Percentiles rank a stretch among this genome's conserved stretches.
These are phyloP conservation scores for Zaprionus camerounensis DNA, from an alignment of 1,140 invertebrate species.

Conservation along the genomic window DNA sequence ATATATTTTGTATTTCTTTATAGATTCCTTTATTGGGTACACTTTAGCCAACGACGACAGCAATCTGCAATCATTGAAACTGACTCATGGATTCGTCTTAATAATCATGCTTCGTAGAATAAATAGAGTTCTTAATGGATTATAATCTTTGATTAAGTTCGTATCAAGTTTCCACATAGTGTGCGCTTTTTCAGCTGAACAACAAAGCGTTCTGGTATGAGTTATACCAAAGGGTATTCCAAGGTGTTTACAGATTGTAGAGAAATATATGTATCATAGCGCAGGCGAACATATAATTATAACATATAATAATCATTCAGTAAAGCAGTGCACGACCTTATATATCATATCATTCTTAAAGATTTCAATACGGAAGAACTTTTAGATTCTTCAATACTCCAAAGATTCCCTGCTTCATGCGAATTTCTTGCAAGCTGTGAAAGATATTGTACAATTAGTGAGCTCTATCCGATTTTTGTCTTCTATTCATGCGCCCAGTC, in stretches of 20 bases:
- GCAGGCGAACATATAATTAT: not conserved
- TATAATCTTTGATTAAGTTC: constrained; percentile 15
- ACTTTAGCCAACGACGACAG: constrained; percentile 29
- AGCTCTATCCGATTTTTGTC: not conserved
- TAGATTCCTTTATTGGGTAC: constrained; percentile 36
- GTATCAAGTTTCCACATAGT: constrained; percentile 1
- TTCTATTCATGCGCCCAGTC: constrained; percentile 35
- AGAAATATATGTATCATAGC: not conserved
- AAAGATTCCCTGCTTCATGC: too few relatives aligned
- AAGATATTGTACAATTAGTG: not conserved
- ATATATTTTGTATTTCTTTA: constrained; percentile 3
- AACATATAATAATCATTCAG: too few relatives aligned
- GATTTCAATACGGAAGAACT: too few relatives aligned
- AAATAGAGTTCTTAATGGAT: constrained; percentile 17
- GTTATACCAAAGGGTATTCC: not conserved
- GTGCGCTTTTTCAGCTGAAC: constrained; percentile 4
- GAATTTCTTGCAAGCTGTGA: not conserved
- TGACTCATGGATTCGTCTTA: constrained; percentile 26
- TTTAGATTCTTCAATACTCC: too few relatives aligned
- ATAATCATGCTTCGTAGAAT: constrained; percentile 21
- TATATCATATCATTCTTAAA: too few relatives aligned
- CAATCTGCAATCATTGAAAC: constrained; percentile 34
- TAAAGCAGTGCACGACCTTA: too few relatives aligned
- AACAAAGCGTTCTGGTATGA: not conserved
- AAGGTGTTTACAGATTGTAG: not conserved